These are phyloP conservation scores for Netelia inedita DNA, from an alignment of 2,888 invertebrate genomes.

Conservation along the genomic window DNA sequence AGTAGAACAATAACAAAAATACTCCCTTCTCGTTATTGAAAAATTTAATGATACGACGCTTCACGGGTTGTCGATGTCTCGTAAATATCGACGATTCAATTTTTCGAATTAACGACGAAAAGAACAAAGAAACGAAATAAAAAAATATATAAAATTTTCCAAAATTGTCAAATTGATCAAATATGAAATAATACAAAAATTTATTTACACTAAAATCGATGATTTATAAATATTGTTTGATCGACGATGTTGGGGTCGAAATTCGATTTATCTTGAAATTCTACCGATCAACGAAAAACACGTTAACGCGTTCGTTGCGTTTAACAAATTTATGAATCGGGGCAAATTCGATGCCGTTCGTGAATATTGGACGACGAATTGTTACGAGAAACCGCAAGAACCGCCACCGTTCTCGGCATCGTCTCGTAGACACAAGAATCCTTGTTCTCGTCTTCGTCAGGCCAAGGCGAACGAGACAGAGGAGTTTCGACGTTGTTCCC, in stretches of 20 bases:
- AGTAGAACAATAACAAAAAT: no score
- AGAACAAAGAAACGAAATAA: background rate
- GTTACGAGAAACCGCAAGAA: constrained; percentile 13
- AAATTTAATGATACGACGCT: no score
- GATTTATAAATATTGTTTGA: background rate
- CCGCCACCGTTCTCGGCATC: background rate
- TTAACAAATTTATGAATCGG: background rate
- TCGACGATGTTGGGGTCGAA: no score
- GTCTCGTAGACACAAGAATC: constrained; percentile 15
- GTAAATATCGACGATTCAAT: no score
- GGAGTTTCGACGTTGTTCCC: background rate
- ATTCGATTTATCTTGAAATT: no score
- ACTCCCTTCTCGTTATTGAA: no score
- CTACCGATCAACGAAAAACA: no score
- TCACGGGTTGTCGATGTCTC: no score
- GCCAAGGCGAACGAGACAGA: constrained; percentile 2
- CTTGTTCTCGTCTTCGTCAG: background rate
- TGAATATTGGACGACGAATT: background rate
- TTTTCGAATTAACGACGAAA: no score
- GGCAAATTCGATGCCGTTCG: background rate
- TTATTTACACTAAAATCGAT: background rate
- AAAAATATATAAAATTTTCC: background rate
- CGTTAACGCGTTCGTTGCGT: background rate
- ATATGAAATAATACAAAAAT: background rate
- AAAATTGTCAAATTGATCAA: background rate